Conservation (phyloP, 1,140 invertebrate species). For the Brachystomella parvula region DNA sequence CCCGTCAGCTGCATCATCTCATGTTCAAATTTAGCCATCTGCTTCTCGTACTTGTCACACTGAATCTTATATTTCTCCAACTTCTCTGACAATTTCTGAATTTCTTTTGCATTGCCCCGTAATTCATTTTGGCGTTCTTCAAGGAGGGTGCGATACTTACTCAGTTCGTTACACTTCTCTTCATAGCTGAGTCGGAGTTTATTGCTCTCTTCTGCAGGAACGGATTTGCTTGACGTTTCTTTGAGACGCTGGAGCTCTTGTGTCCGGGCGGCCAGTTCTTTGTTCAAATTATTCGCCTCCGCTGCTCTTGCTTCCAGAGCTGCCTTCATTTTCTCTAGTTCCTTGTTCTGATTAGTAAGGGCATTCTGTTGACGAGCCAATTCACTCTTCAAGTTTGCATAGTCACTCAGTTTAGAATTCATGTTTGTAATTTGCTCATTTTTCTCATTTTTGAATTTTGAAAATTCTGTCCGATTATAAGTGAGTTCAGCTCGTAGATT, state of each 20-base stretch:
- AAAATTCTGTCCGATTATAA: constrained; percentile 40
- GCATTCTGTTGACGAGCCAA: constrained; percentile 20
- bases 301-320: constrained; percentile 17
- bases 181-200: constrained; percentile 25
- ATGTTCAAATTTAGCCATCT: constrained; percentile 59
- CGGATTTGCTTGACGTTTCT: background rate
- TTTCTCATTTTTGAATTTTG: constrained; percentile 45
- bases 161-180: constrained; percentile 34
- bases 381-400: constrained; percentile 43
- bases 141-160: constrained; percentile 25
- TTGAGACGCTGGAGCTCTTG: background rate
- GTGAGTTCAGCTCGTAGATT: constrained; percentile 54
- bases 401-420: constrained; percentile 12
- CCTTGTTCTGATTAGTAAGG: constrained; percentile 12
- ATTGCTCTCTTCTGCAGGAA: constrained; percentile 13
- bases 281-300: constrained; percentile 21
- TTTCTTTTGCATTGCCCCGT: constrained; percentile 17
- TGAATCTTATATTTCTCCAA: constrained; percentile 55
- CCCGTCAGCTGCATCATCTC: constrained; percentile 75
- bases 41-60: constrained; percentile 69
- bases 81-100: constrained; percentile 28
- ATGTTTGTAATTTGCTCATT: constrained; percentile 44
- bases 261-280: constrained; percentile 2
- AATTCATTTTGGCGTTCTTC: constrained; percentile 25
- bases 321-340: constrained; percentile 12